Percentiles rank a stretch among this genome's conserved stretches.
phyloP scores from a whole-genome alignment of 2,797 vertebrate species.

The Alauda arvensis region DNA sequence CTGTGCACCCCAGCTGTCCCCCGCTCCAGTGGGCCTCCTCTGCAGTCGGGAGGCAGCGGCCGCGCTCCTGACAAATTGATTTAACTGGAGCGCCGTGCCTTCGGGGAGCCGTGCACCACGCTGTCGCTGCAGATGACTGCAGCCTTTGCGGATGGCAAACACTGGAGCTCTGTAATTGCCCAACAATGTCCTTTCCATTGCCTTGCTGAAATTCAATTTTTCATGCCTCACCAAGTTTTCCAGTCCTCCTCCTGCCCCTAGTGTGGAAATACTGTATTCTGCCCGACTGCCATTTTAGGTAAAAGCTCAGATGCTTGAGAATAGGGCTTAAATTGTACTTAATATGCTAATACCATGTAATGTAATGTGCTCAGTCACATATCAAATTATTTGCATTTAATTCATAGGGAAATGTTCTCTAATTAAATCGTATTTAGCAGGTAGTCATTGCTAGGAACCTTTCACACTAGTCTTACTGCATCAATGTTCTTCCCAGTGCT shows the following conservation, averaged over 20 bases:
- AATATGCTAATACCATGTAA: not conserved
- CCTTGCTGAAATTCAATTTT: conserved; percentile 30
- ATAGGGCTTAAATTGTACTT: not conserved
- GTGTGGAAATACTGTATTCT: not conserved
- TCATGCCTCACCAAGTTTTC: conserved; percentile 18
- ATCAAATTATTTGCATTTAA: conserved; percentile 30
- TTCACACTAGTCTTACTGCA: not conserved
- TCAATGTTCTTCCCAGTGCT: not conserved
- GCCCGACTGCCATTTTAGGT: not conserved
- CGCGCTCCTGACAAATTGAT: conserved; percentile 60
- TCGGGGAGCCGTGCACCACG: conserved; percentile 16
- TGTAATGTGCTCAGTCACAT: not conserved
- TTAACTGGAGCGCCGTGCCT: conserved; percentile 53
- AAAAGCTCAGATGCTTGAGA: not conserved
- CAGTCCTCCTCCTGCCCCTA: not conserved
- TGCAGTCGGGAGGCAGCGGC: conserved; percentile 2
- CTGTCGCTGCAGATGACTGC: conserved; percentile 52
- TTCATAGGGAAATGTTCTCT: not conserved
- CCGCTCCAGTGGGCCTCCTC: conserved; percentile 29
- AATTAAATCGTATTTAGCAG: conserved; percentile 20
- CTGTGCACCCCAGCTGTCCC: conserved; percentile 67
- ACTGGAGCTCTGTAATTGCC: conserved; percentile 32
- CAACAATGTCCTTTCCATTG: conserved; percentile 28
- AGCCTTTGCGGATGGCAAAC: conserved; percentile 31
- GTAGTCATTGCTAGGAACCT: not conserved